These are phyloP conservation scores for Palythoa heliodiscus DNA, from an alignment of 92 coral and sea anemone genomes.

Conservation along the genomic window DNA sequence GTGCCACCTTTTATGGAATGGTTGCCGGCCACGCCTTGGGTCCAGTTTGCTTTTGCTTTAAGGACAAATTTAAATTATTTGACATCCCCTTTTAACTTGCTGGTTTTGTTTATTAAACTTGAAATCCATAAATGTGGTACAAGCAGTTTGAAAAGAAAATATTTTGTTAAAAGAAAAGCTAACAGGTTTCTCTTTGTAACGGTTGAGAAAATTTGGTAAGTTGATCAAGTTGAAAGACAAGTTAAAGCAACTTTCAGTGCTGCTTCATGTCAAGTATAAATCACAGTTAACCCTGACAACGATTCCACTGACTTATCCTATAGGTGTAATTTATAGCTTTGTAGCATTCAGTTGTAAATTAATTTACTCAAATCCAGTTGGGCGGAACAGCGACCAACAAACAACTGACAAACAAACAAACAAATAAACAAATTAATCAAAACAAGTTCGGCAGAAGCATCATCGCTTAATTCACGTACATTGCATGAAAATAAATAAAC, in stretches of 20 bases:
- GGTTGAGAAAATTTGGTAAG: background rate
- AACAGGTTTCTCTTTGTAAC: slow-evolving; percentile 28
- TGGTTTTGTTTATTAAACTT: background rate
- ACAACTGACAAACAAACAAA: too few relatives aligned
- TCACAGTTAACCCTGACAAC: background rate
- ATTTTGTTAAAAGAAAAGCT: background rate
- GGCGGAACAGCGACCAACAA: too few relatives aligned
- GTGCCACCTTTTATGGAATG: background rate
- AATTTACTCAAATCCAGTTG: too few relatives aligned
- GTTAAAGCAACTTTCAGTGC: too few relatives aligned
- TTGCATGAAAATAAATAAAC: too few relatives aligned
- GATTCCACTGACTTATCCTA: background rate
- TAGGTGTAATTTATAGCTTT: too few relatives aligned
- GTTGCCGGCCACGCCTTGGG: background rate
- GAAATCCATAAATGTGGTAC: background rate
- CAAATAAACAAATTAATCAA: background rate
- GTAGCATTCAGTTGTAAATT: too few relatives aligned
- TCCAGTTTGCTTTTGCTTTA: background rate
- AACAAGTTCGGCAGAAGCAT: background rate
- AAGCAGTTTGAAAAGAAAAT: background rate
- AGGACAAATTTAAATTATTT: background rate
- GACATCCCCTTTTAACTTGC: background rate
- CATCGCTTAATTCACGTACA: too few relatives aligned
- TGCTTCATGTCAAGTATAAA: background rate
- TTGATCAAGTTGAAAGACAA: background rate